Percentiles rank a stretch among this genome's conserved stretches.
These are phyloP conservation scores for Tenebrosternarchus preto DNA, from an alignment of 2,113 vertebrate genomes.

Conservation along the genomic window DNA sequence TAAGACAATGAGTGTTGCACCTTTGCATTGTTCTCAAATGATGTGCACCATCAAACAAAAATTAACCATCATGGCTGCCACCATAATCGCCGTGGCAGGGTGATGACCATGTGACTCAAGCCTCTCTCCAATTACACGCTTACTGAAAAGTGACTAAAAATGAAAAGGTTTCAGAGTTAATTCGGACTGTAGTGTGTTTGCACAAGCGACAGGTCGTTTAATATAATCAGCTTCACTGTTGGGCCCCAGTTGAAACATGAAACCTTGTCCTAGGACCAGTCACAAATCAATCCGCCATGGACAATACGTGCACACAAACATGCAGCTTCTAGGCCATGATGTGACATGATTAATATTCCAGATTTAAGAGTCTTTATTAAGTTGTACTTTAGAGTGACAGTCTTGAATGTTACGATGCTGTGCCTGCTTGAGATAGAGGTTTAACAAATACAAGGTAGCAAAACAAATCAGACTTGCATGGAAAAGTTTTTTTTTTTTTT, in stretches of 20 bases:
- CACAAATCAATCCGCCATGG: not conserved
- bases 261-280: not conserved
- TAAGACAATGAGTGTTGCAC: not conserved
- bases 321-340: not conserved
- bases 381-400: not conserved
- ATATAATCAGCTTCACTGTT: not conserved
- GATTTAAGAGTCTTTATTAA: not conserved
- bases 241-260: not conserved
- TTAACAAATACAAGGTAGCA: not conserved
- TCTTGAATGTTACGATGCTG: too few species aligned
- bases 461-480: not conserved
- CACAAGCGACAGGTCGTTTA: not conserved
- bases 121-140: not conserved
- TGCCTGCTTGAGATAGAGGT: too few species aligned
- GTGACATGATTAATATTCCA: not conserved
- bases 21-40: not conserved
- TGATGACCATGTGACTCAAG: conserved; percentile 10
- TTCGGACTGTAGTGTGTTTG: not conserved
- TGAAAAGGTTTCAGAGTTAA: too few species aligned
- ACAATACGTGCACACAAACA: not conserved
- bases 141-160: not conserved
- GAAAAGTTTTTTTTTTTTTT: not conserved
- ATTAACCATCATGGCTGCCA: not conserved
- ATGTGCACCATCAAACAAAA: not conserved
- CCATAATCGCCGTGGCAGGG: not conserved